These are phyloP conservation scores for Vanacampus margaritifer DNA, from an alignment of 2,113 vertebrate species.

Conservation along the genomic window DNA sequence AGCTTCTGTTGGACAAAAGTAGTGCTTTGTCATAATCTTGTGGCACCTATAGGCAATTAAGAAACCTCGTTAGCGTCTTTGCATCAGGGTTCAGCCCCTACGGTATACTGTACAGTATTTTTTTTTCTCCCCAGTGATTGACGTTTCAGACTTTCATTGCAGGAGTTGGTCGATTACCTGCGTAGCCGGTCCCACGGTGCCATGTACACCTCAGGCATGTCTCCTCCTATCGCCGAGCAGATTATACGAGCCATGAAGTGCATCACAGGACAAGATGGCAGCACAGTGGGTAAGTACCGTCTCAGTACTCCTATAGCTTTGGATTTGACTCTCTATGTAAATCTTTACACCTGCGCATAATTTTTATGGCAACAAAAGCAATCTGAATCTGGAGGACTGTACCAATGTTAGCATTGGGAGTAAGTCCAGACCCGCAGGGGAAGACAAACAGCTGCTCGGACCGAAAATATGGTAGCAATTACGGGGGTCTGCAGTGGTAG, in stretches of 20 bases:
- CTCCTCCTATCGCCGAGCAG: conserved; percentile 80
- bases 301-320: neutral
- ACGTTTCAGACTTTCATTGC: conserved; percentile 25
- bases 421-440: conserved; percentile 49
- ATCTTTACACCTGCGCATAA: conserved; percentile 37
- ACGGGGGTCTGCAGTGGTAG: conserved; percentile 50
- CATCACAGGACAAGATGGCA: conserved; percentile 84
- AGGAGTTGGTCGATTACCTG: conserved; percentile 88
- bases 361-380: conserved; percentile 55
- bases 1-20: neutral
- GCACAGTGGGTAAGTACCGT: conserved; percentile 75
- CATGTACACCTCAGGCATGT: conserved; percentile 83
- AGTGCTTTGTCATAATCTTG: neutral
- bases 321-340: conserved; percentile 2
- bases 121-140: neutral
- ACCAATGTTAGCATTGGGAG: conserved; percentile 46
- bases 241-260: conserved; percentile 84
- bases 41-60: neutral
- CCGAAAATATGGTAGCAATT: conserved; percentile 66
- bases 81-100: neutral
- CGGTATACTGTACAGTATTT: neutral
- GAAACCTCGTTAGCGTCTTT: neutral
- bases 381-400: conserved; percentile 41
- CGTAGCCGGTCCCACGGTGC: conserved; percentile 84
- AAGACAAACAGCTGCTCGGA: conserved; percentile 63